Evolutionary conservation across 2,113 vertebrate genomes (phyloP), one percentile per base, ranked within the genome.

Genomic region (Oreocharis arfaki): DNA sequence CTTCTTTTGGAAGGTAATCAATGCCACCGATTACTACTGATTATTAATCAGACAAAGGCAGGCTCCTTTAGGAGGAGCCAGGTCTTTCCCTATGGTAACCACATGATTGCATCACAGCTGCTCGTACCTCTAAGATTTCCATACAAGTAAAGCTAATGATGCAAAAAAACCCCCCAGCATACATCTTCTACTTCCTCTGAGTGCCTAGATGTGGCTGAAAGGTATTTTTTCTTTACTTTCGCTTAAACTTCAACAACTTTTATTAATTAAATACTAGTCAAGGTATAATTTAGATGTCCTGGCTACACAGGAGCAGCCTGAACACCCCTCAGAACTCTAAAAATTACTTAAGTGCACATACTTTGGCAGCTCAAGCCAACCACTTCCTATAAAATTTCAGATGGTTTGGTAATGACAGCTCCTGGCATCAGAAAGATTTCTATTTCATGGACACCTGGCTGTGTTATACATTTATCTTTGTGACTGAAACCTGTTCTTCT

Each of bases 131-230:
- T 7, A 61, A 37, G 20, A 20, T 2, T 76, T 22, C 24, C 26
- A 27, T 9, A 20, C 18, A 44, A 74, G 20, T 60, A 28, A 69
- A 83, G 17, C 17, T 78, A 28, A 68, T 16, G n/a, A 67, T 13
- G 13, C 23, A 68, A 78, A 47, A 75, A 30, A 20, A 7, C 7
- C 1, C 6, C 21, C 15, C 10, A 77, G 22, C 0, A 0, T 18
- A 11, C 47, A 44, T n/a, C n/a, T 86, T 76, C 33, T 55, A 10
- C 21, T 28, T 61, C 32, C 46, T 76, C 21, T 33, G 15, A 61
- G 24, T 4, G 18, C 30, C 63, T 41, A 39, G 3, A 50, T 70
- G 28, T 15, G 19, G 30, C 42, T 67, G 20, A 76, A 73, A 73
- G 20, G 12, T 3, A 21, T 53, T 87, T 60, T 39, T 35, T 16